A percentile compares a stretch with the other conserved stretches of the same genome.
phyloP scores from a whole-genome alignment of 2,797 vertebrate genomes.

The Ciconia nigra region DNA sequence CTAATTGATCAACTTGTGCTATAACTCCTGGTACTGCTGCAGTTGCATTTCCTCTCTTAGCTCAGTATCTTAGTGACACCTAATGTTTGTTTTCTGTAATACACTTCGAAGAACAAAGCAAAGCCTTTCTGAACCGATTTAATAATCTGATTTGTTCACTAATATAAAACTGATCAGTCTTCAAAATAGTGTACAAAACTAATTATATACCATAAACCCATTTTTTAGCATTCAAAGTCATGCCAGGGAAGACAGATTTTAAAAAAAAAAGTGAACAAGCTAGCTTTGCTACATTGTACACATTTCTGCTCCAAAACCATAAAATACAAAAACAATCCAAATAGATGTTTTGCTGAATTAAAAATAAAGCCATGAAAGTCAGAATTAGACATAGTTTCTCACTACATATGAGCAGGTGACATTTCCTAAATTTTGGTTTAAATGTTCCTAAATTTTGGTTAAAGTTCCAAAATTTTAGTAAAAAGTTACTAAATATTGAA shows the following conservation, averaged over 20 bases:
- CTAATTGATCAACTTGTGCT: neutral
- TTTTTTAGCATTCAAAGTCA: neutral
- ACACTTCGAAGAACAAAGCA: neutral
- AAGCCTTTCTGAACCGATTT: neutral
- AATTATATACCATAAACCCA: neutral
- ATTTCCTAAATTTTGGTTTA: neutral
- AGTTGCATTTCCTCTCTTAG: neutral
- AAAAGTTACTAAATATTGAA: neutral
- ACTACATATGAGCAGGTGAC: neutral
- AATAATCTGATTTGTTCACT: neutral
- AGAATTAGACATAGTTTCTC: neutral
- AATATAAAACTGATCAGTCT: neutral
- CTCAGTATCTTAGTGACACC: constrained; percentile 68
- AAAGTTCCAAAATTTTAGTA: neutral
- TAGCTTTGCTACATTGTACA: neutral
- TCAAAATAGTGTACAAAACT: neutral
- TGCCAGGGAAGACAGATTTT: neutral
- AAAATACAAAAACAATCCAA: neutral
- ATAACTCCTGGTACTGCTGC: accelerated
- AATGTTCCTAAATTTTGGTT: neutral
- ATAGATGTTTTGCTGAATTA: neutral
- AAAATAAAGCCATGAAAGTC: neutral
- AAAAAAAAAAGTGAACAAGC: neutral
- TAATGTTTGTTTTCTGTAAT: constrained; percentile 52
- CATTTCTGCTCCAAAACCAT: neutral